Conservation (phyloP, 37 sponge, comb jelly and placozoan species). For the Corticium candelabrum region DNA sequence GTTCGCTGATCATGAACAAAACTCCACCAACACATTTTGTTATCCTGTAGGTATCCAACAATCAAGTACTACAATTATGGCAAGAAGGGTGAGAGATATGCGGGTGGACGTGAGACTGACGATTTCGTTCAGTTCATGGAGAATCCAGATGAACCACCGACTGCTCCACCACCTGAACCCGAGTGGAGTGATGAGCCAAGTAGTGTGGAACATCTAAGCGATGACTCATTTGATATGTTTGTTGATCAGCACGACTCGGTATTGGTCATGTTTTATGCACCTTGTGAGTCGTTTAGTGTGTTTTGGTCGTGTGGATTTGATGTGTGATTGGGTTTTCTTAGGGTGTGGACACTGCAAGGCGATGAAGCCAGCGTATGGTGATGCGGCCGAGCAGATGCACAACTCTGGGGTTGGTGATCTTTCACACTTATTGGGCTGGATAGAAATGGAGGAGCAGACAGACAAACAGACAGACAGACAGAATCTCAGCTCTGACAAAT, state of each 20-base stretch:
- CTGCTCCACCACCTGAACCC: background rate
- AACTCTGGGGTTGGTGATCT: background rate
- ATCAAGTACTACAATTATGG: constrained; percentile 68
- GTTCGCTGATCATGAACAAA: too few relatives aligned
- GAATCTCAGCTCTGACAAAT: too few relatives aligned
- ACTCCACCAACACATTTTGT: too few relatives aligned
- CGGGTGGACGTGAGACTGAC: constrained; percentile 24
- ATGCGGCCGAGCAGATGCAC: background rate
- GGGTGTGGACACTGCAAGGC: too few relatives aligned
- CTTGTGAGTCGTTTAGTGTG: background rate
- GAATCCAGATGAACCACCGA: constrained; percentile 21
- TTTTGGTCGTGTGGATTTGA: too few relatives aligned
- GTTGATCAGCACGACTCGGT: constrained; percentile 58
- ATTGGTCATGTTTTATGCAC: constrained; percentile 38
- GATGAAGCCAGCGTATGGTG: background rate
- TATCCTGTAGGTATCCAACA: constrained; percentile 66
- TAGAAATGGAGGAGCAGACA: too few relatives aligned
- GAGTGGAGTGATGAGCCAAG: constrained; percentile 54
- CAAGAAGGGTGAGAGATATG: constrained; percentile 40
- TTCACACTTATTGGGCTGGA: background rate
- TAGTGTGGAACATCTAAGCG: constrained; percentile 76
- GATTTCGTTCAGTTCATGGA: constrained; percentile 61
- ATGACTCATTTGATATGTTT: constrained; percentile 54
- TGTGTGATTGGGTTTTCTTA: too few relatives aligned
- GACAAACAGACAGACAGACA: too few relatives aligned